Evolutionary conservation across 2,797 vertebrate species (phyloP).

Genomic region (Prunella strophiata): DNA sequence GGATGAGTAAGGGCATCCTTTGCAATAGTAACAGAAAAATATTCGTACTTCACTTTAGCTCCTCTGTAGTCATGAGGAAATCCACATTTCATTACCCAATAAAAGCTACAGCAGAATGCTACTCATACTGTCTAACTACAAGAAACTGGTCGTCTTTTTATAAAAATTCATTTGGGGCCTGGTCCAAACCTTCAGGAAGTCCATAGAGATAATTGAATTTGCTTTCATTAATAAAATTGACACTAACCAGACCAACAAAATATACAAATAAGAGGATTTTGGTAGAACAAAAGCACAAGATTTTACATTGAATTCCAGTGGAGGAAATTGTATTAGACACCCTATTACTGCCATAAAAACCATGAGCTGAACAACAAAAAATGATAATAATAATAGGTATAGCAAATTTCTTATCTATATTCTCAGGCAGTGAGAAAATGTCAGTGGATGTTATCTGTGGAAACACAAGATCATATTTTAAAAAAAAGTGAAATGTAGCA

Average conservation of each 20-base stretch:
- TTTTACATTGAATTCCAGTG: background rate
- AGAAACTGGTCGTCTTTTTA: background rate
- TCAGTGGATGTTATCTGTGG: constrained; percentile 59
- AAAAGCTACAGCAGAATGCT: background rate
- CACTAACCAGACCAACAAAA: background rate
- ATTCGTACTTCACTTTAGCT: background rate
- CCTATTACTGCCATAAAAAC: background rate
- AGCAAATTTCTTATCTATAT: constrained; percentile 24
- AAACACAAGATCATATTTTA: background rate
- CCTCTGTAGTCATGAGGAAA: background rate
- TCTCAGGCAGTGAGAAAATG: constrained; percentile 54
- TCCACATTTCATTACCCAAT: background rate
- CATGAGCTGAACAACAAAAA: constrained; percentile 7
- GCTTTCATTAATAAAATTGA: background rate
- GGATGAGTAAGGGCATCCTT: background rate
- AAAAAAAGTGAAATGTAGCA: background rate
- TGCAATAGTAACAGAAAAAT: background rate
- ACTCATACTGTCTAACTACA: background rate
- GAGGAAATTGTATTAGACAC: background rate
- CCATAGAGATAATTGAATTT: background rate
- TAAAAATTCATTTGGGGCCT: background rate
- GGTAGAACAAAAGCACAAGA: background rate
- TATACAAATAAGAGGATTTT: background rate
- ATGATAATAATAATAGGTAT: constrained; percentile 52
- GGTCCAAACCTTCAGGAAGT: background rate